Percentiles rank a stretch among this genome's conserved stretches.
These are phyloP conservation scores for Atethmia centrago DNA, from an alignment of 2,888 invertebrate species.

Conservation along the genomic window DNA sequence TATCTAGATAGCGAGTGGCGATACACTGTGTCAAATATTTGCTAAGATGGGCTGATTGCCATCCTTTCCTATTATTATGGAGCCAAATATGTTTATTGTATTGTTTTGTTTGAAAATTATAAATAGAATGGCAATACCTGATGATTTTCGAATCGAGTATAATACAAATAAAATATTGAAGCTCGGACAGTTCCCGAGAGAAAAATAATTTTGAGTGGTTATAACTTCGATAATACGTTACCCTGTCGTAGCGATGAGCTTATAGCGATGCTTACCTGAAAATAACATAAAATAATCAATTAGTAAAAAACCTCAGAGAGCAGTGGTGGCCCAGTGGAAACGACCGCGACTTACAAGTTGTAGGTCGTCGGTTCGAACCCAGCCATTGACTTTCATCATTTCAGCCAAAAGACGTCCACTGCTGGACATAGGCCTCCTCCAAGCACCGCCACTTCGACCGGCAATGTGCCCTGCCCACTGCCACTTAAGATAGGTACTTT, in stretches of 20 bases:
- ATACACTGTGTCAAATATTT: slow-evolving; percentile 35
- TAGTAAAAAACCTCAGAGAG: background rate
- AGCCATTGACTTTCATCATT: no score
- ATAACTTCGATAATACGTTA: slow-evolving; percentile 6
- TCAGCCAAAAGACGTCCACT: no score
- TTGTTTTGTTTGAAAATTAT: slow-evolving; percentile 8
- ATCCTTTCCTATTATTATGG: slow-evolving; percentile 21
- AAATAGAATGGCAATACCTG: background rate
- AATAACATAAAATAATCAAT: background rate
- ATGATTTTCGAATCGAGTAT: background rate
- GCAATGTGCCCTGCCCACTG: no score
- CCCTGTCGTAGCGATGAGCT: background rate
- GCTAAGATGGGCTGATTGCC: slow-evolving; percentile 49
- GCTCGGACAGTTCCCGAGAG: background rate
- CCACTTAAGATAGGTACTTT: no score
- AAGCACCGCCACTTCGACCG: no score
- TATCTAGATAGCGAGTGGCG: slow-evolving; percentile 53
- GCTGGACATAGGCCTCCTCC: no score
- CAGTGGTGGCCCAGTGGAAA: no score
- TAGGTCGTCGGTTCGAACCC: no score
- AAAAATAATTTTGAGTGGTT: background rate
- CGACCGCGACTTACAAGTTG: no score
- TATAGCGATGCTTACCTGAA: slow-evolving; percentile 46
- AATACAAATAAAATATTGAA: background rate
- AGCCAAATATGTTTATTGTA: slow-evolving; percentile 14